phyloP scores from a whole-genome alignment of 1,140 invertebrate genomes.

The Drosophila nebulosa region DNA sequence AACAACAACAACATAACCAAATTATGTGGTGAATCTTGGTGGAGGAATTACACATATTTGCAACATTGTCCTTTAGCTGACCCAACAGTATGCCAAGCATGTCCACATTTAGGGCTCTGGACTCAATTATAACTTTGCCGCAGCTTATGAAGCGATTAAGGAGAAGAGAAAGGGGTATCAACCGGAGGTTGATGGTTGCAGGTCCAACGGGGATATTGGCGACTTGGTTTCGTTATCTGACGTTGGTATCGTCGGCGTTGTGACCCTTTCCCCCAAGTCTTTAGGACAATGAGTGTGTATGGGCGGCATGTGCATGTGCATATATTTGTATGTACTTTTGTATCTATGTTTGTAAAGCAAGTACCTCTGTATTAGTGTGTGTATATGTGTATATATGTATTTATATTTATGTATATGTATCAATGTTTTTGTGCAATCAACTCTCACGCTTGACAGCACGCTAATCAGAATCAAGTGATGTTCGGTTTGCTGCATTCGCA shows the following conservation, averaged over 20 bases:
- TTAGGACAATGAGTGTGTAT: conserved; percentile 20
- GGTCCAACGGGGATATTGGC: conserved; percentile 8
- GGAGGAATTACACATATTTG: not conserved
- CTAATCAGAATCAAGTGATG: conserved; percentile 79
- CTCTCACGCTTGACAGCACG: conserved; percentile 77
- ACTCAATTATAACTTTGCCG: conserved; percentile 54
- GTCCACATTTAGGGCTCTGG: conserved; percentile 23
- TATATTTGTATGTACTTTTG: no score
- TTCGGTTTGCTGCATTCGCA: conserved; percentile 62
- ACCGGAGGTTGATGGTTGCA: conserved; percentile 33
- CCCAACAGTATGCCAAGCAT: not conserved
- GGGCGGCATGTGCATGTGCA: not conserved
- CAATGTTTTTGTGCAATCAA: conserved; percentile 27
- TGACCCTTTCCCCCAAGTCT: conserved; percentile 14
- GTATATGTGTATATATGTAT: conserved; percentile 23
- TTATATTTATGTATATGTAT: conserved; percentile 1
- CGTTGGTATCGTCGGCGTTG: conserved; percentile 47
- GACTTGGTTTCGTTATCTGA: conserved; percentile 29
- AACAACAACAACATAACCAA: no score
- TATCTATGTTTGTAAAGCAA: no score
- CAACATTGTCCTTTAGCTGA: not conserved
- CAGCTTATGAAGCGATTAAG: conserved; percentile 69
- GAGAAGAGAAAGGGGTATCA: conserved; percentile 9
- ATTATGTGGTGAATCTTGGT: not conserved
- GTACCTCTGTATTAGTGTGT: no score